Evolutionary conservation across 2,888 invertebrate genomes (phyloP).

Genomic region (Xestia xanthographa): DNA sequence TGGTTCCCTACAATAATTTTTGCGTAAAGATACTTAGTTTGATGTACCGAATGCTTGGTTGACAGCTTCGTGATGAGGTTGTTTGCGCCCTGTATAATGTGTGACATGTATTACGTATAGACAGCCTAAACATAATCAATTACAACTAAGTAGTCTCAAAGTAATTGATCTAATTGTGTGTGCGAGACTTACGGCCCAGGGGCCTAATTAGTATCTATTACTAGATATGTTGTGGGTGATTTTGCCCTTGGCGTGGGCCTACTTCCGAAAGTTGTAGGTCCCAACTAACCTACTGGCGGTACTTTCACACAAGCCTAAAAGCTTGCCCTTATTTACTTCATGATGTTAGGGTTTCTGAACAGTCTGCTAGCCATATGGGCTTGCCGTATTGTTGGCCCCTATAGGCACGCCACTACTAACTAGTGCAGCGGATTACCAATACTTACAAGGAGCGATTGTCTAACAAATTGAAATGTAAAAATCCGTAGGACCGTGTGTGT

Average conservation of each 20-base stretch:
- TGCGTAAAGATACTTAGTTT: no score
- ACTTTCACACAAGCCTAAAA: not conserved
- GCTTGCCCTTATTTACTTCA: not conserved
- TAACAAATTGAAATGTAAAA: no score
- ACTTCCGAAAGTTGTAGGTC: no score
- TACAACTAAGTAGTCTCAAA: not conserved
- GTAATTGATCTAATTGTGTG: not conserved
- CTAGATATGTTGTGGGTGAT: not conserved
- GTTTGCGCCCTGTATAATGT: no score
- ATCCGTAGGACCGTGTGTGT: no score
- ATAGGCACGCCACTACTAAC: not conserved
- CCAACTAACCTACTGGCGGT: not conserved
- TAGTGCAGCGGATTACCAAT: not conserved
- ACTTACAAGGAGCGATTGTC: not conserved
- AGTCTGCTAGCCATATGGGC: no score
- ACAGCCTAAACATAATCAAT: not conserved
- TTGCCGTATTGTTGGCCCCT: no score
- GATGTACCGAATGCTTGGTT: no score
- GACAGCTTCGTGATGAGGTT: no score
- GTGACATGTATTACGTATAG: not conserved
- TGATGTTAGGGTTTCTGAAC: no score
- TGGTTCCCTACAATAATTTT: no score
- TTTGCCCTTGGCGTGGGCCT: not conserved
- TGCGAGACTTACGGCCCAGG: not conserved
- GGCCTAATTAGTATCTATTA: conserved; percentile 16